Evolutionary conservation across 2,888 invertebrate species (phyloP).

Genomic region (Alitta virens): DNA sequence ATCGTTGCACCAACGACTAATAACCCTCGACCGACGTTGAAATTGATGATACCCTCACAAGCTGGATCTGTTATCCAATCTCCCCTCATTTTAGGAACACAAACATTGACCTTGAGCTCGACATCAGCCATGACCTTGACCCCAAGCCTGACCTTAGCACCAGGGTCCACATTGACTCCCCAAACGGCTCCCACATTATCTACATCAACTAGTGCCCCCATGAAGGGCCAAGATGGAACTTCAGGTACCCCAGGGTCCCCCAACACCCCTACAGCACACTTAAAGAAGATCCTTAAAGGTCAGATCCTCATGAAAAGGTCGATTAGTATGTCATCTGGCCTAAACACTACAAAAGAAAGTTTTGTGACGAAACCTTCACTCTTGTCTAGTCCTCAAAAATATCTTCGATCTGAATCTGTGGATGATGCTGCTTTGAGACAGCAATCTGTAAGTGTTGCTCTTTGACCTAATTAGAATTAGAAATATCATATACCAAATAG

Average conservation of each 20-base stretch:
- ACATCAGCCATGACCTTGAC: not conserved
- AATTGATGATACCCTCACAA: constrained; percentile 2
- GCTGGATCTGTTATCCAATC: not conserved
- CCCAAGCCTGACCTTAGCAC: not conserved
- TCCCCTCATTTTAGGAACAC: constrained; percentile 1
- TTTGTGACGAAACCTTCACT: not conserved
- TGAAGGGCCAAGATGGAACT: no score
- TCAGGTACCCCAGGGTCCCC: not conserved
- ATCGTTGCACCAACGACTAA: not conserved
- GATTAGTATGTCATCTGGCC: constrained; percentile 42
- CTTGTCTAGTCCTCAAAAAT: not conserved
- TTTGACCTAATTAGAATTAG: no score
- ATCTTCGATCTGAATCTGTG: not conserved
- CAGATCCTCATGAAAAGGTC: constrained; percentile 53
- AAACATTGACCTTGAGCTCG: not conserved
- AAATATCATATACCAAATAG: no score
- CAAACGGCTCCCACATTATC: not conserved
- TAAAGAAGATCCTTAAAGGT: constrained; percentile 42
- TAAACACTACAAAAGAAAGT: constrained; percentile 23
- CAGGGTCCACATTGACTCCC: not conserved
- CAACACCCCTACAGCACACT: constrained; percentile 15
- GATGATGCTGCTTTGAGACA: not conserved
- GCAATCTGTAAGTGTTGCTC: not conserved
- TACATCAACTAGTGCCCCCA: not conserved
- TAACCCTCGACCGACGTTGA: not conserved